Percentiles rank a stretch among this genome's conserved stretches.
These are phyloP conservation scores for Trichogramma pretiosum DNA, from an alignment of 1,140 invertebrate genomes.

Conservation along the genomic window DNA sequence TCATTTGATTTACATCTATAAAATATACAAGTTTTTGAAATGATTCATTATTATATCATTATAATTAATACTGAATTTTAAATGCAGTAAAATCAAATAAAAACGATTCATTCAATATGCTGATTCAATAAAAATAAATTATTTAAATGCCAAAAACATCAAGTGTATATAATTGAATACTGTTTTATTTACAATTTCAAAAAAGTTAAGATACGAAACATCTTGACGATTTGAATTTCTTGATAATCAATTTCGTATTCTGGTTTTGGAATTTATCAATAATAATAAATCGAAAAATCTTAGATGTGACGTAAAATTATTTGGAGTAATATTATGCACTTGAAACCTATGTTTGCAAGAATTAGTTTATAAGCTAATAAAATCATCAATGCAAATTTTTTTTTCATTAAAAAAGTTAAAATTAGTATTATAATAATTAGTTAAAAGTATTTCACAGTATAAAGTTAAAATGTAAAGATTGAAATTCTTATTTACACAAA, in stretches of 20 bases:
- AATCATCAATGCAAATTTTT: background rate
- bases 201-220: background rate
- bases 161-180: no score
- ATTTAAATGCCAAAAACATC: background rate
- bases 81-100: constrained; percentile 1
- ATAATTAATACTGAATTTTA: constrained; percentile 36
- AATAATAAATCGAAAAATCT: background rate
- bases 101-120: constrained; percentile 3
- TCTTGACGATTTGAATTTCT: background rate
- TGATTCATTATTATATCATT: constrained; percentile 9
- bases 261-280: no score
- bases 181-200: background rate
- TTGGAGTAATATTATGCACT: background rate
- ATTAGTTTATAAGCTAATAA: background rate
- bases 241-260: no score
- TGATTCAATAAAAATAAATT: constrained; percentile 3
- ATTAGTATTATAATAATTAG: background rate
- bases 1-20: constrained; percentile 9
- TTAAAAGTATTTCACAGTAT: no score
- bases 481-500: no score
- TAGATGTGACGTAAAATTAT: background rate
- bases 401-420: background rate
- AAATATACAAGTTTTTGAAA: constrained; percentile 5
- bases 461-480: no score
- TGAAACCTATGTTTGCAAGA: background rate